Percentiles rank a stretch among this genome's conserved stretches.
phyloP scores from a whole-genome alignment of 1,140 invertebrate species.

The Listronotus oregonensis region DNA sequence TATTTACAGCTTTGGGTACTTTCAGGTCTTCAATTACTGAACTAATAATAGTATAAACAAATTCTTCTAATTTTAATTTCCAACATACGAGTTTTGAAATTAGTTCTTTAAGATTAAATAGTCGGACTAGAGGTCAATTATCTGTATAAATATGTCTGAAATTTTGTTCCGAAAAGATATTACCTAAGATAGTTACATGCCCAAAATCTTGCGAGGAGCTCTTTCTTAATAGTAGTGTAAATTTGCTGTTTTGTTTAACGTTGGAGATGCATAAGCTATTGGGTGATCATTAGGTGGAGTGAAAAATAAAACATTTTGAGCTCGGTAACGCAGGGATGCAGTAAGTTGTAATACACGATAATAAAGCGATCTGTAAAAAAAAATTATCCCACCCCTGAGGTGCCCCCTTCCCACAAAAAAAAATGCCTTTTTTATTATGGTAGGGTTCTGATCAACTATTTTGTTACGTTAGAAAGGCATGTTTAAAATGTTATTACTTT shows the following conservation, averaged over 20 bases:
- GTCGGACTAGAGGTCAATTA: slow-evolving; percentile 40
- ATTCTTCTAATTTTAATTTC: slow-evolving; percentile 54
- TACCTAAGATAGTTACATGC: slow-evolving; percentile 40
- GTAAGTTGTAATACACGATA: too few species aligned
- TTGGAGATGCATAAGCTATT: slow-evolving; percentile 42
- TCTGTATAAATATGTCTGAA: slow-evolving; percentile 40
- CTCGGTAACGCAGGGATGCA: too few species aligned
- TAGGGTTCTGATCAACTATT: too few species aligned
- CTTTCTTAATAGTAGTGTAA: slow-evolving; percentile 42
- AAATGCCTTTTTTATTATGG: too few species aligned
- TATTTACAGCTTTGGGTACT: too few species aligned
- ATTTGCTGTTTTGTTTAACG: slow-evolving; percentile 38
- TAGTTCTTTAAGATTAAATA: too few species aligned
- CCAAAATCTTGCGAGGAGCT: slow-evolving; percentile 52
- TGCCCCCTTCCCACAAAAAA: too few species aligned
- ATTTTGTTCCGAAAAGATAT: slow-evolving; percentile 37
- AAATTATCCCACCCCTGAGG: too few species aligned
- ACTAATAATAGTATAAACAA: slow-evolving; percentile 56
- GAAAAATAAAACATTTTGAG: slow-evolving; percentile 14
- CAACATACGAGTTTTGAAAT: slow-evolving; percentile 57
- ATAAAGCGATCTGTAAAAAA: too few species aligned
- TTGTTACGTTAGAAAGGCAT: too few species aligned
- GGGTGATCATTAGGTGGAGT: slow-evolving; percentile 35
- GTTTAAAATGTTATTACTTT: too few species aligned
- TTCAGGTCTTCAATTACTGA: too few species aligned